These are phyloP conservation scores for Emmelina monodactyla DNA, from an alignment of 2,888 invertebrate species.

Conservation along the genomic window DNA sequence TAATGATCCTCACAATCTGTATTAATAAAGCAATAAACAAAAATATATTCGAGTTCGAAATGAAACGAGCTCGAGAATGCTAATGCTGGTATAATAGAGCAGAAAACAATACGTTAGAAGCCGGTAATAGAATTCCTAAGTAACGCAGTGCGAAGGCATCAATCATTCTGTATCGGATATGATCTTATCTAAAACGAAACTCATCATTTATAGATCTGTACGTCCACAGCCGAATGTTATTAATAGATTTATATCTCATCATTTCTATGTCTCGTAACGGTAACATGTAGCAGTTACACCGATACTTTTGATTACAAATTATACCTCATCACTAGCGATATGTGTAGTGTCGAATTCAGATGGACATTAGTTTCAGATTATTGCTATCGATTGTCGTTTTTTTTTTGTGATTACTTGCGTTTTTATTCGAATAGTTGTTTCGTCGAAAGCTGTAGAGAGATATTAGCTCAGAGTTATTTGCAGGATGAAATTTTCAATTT, in stretches of 20 bases:
- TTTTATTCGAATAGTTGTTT: no score
- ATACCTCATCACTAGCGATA: conserved; percentile 31
- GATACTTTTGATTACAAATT: conserved; percentile 56
- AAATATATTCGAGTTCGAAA: not conserved
- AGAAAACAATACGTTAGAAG: conserved; percentile 48
- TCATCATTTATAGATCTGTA: conserved; percentile 64
- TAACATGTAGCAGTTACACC: conserved; percentile 44
- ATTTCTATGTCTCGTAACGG: conserved; percentile 57
- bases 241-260: conserved; percentile 64
- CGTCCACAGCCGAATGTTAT: conserved; percentile 58
- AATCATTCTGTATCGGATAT: conserved; percentile 53
- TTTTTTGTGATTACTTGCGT: no score
- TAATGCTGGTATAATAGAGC: conserved; percentile 52
- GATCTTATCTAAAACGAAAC: conserved; percentile 64
- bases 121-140: conserved; percentile 57
- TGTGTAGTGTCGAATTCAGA: no score
- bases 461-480: no score
- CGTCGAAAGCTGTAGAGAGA: no score
- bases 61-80: conserved; percentile 29
- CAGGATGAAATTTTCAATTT: no score
- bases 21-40: not conserved
- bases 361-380: no score
- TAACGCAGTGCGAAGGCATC: conserved; percentile 47
- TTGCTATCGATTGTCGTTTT: no score
- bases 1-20: no score